Conservation (phyloP, 2,888 invertebrate species). For the Cylloceria caligata region DNA sequence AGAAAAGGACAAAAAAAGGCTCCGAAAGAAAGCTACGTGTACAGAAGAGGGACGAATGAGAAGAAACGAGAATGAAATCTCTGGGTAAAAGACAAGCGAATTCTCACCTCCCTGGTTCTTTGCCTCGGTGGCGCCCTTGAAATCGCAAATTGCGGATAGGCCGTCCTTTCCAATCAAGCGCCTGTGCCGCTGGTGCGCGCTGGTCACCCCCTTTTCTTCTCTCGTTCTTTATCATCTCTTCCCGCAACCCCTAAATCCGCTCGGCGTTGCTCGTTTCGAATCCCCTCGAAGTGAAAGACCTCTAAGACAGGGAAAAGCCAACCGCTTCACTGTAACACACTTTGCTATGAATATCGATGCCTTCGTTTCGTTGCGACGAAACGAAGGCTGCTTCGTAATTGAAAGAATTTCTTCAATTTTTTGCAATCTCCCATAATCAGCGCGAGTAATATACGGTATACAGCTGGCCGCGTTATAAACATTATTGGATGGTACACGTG, state of each 20-base stretch:
- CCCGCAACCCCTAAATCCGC: constrained; percentile 64
- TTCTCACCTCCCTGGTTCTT: constrained; percentile 75
- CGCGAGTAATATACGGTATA: constrained; percentile 52
- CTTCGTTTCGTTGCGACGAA: constrained; percentile 50
- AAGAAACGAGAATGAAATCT: constrained; percentile 71
- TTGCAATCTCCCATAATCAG: constrained; percentile 55
- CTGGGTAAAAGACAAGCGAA: constrained; percentile 77
- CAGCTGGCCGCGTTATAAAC: constrained; percentile 79
- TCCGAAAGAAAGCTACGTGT: constrained; percentile 59
- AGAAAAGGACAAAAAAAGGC: constrained; percentile 33
- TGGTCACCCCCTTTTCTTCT: constrained; percentile 68
- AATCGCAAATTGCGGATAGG: constrained; percentile 80
- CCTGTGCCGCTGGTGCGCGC: constrained; percentile 51
- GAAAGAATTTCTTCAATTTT: constrained; percentile 78
- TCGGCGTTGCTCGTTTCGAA: constrained; percentile 71
- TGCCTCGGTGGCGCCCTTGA: constrained; percentile 63
- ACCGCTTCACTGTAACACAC: constrained; percentile 72
- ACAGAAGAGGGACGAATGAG: constrained; percentile 44
- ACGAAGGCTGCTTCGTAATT: constrained; percentile 73
- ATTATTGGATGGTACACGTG: constrained; percentile 58
- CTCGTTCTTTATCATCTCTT: constrained; percentile 73
- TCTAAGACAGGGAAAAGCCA: constrained; percentile 38
- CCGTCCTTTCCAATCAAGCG: constrained; percentile 81
- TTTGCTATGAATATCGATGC: constrained; percentile 81
- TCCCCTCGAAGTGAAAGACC: constrained; percentile 53